Evolutionary conservation across 2,888 invertebrate species (phyloP), one percentile per base, ranked within the genome.

Genomic region (Andrena bicolor): DNA sequence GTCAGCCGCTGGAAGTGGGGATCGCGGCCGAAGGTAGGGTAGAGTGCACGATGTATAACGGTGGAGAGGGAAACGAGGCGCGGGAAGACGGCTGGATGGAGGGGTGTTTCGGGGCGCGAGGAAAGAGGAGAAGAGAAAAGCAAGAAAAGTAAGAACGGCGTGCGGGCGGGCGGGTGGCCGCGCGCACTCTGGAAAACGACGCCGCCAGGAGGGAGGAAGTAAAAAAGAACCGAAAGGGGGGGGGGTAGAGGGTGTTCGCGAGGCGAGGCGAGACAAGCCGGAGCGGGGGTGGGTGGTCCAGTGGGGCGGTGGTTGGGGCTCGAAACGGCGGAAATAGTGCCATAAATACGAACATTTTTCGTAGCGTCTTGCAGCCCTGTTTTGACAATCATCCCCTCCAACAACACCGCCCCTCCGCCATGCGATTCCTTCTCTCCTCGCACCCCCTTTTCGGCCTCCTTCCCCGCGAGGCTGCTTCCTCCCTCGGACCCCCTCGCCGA

Each of bases 331-430:
- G 87, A 90, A 93, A 92, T 91, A 90, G 91, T 92, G 90, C 90
- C 91, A 91, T 92, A 92, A 92, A 92, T 92, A 92, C 89, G 89
- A 90, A 92, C 91, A 92, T 91, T 92, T 92, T 92, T 93, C 92
- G 90, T 89, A 89, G 88, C 91, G 90, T 92, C 91, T 90, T 87
- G 88, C 88, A 89, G 89, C 91, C 89, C 91, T 91, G 92, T 93
- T 92, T 93, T 92, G 90, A 91, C 91, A 91, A 92, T 92, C 90
- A 90, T 86, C 88, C 89, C 89, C 87, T 84, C 86, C 84, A 65
- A 41, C 65, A 53, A 23, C 48, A 49, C 61, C 74, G 68, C 51
- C 77, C 68, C 76, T 65, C 82, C 82, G 75, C 70, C 84, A 20
- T 71, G 65, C 85, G 66, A 85, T 84, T 82, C 80, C 80, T 80